Evolutionary conservation across 35 echinoderm and acorn worm species (phyloP), one percentile per base, ranked within the genome.

Genomic region (Heliocidaris erythrogramma): DNA sequence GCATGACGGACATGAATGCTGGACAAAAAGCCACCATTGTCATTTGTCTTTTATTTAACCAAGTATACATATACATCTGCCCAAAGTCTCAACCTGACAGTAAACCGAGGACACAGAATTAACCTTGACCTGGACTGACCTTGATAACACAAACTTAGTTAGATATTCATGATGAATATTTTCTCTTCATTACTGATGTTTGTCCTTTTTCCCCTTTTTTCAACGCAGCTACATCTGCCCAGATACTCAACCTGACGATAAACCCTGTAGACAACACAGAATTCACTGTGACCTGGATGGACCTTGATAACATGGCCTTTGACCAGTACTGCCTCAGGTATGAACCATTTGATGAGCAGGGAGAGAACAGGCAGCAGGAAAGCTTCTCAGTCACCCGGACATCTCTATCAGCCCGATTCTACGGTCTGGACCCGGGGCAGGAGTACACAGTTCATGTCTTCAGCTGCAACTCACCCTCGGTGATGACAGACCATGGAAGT

Each of bases 401-500:
- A n/a, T 10, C 5, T 2, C 2, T 35, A 30, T 13, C 16, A 21
- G 47, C 50, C 2, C 31, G 48, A 12, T 27, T 92, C 48, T 92
- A 92, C n/a, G 50, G 50, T 30, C 91, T 92, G 47, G 18, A 24
- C 27, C 91, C 91, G 2, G 91, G 91, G 13, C 31, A 56, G 49
- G 49, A 49, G 49, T 92, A 92, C 91, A 92, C 91, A 1, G 91
- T 92, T 27, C 16, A 27, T 30, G 91, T 92, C 29, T 27, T 16
- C 13, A 89, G 31, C 32, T 89, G 87, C 87, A 11, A 4, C 87
- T 5, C 0, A 5, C 9, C 42, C 87, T 47, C 31, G 5, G 12
- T 17, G 13, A n/a, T 30, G 4, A 89, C 87, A 27, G 29, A n/a
- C 17, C 31, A 89, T 89, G 87, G 18, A 47, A 48, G 18, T 32